Base-by-base conservation (phyloP, 2,797 vertebrate genomes). In the Tachyglossus aculeatus region DNA sequence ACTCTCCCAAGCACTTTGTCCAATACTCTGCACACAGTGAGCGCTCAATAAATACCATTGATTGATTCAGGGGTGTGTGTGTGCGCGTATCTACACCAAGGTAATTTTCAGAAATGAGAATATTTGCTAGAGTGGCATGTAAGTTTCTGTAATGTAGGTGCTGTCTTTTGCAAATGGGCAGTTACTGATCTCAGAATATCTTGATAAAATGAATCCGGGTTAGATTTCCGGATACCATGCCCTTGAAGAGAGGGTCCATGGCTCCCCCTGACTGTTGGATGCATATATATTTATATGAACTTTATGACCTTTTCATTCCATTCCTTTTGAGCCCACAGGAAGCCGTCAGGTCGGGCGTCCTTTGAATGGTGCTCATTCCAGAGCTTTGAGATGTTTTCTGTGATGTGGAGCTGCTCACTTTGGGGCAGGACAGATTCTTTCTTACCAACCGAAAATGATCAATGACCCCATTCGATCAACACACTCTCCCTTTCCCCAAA, bases 271-370 rank as follows among this genome's bases (percentile, higher is more conserved):
- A 16, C 0, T 9, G 63, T 74, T 21, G 65, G n/a, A 73, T 56
- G 39, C n/a, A 19, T 16, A 50, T 67, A 51, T 13, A 47, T 67
- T 57, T 61, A 29, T 0, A 2, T 58, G 25, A 45, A 21, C 48
- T 58, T 9, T 32, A n/a, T 74, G 55, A 64, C 47, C 29, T 78
- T 74, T 67, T 52, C 55, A 59, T 62, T 32, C 16, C 41, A 15
- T 68, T 71, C 78, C 36, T 63, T 51, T 32, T 15, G 36, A 50
- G 59, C 5, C 0, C 2, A 54, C 67, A 52, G 53, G 47, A 67
- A 65, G 27, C 34, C 12, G 14, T 0, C 0, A 34, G 37, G 34
- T 48, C n/a, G 40, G 45, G 27, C 37, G 32, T 48, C 16, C 19
- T 58, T 75, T n/a, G 22, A 59, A 14, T 22, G 51, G 7, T 14